phyloP scores from a whole-genome alignment of 2,888 invertebrate genomes.

The Xestia rhomboidea region DNA sequence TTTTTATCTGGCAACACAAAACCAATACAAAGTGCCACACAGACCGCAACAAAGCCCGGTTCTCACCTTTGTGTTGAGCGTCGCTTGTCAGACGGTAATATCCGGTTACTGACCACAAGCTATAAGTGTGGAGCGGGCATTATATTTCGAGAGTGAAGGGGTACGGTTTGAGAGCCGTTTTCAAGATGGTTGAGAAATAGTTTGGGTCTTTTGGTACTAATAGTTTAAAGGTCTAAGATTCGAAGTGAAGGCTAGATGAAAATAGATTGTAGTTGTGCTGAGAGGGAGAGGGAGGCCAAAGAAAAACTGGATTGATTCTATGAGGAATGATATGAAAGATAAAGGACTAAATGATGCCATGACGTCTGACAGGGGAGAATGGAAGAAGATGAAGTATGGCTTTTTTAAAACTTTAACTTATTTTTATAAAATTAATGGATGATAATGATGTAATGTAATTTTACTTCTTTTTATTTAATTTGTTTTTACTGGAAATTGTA shows the following conservation, averaged over 20 bases:
- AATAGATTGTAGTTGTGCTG: not conserved
- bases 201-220: not conserved
- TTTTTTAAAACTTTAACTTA: too few species aligned
- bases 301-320: too few species aligned
- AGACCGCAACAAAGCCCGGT: conserved; percentile 80
- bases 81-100: conserved; percentile 82
- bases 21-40: conserved; percentile 75
- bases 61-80: conserved; percentile 84
- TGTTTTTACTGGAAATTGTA: too few species aligned
- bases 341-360: too few species aligned
- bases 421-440: too few species aligned
- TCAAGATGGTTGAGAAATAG: not conserved
- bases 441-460: too few species aligned
- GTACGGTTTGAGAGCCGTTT: not conserved
- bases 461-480: too few species aligned
- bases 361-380: too few species aligned
- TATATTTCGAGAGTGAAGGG: conserved; percentile 14
- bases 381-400: too few species aligned
- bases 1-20: conserved; percentile 53
- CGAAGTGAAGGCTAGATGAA: not conserved
- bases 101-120: conserved; percentile 79
- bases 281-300: too few species aligned
- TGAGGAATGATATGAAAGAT: too few species aligned
- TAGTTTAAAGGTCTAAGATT: not conserved
- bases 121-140: conserved; percentile 60